Evolutionary conservation across 2,113 vertebrate genomes (phyloP).

Genomic region (Dolichotis patagonum): DNA sequence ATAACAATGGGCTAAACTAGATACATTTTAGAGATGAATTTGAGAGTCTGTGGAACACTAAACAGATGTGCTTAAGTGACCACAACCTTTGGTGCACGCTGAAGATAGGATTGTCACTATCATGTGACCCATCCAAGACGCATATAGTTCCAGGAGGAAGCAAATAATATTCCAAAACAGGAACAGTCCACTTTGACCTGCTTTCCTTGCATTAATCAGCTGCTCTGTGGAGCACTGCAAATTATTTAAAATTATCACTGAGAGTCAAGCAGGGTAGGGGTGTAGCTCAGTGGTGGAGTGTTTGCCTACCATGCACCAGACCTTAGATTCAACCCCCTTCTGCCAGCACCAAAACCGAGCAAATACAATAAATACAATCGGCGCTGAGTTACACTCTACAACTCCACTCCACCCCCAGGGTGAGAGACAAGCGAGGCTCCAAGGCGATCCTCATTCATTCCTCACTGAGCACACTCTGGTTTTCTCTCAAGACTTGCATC

Average conservation of each 20-base stretch:
- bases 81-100: not conserved
- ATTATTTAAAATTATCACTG: not conserved
- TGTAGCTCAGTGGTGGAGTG: not conserved
- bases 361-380: not conserved
- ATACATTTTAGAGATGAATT: not conserved
- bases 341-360: not conserved
- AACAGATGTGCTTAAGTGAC: too few relatives aligned
- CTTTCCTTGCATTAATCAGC: too few relatives aligned
- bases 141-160: not conserved
- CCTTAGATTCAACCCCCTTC: not conserved
- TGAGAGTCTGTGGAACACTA: not conserved
- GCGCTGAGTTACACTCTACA: too few relatives aligned
- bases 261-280: too few relatives aligned
- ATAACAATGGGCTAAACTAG: not conserved
- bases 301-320: fast-evolving
- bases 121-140: not conserved
- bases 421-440: not conserved
- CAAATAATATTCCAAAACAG: not conserved
- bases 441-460: too few relatives aligned
- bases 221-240: fast-evolving
- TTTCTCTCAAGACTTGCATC: fast-evolving
- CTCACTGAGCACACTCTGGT: fast-evolving
- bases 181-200: not conserved
- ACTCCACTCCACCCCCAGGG: too few relatives aligned
- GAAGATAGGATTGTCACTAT: not conserved